These are phyloP conservation scores for Psix sp. DNA, from an alignment of 1,140 invertebrate genomes.

Conservation along the genomic window DNA sequence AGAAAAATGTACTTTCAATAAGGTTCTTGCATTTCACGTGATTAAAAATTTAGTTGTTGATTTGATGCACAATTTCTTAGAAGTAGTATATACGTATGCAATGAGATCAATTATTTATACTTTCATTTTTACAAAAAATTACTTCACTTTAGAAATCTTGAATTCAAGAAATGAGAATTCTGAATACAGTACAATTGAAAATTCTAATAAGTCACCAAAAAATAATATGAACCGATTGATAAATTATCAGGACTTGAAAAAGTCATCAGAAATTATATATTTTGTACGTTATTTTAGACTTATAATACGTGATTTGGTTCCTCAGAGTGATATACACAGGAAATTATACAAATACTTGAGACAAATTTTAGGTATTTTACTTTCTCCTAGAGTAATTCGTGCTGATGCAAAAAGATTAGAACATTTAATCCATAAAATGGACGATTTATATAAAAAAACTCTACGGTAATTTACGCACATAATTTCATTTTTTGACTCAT, in stretches of 20 bases:
- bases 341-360: constrained; percentile 12
- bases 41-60: constrained; percentile 6
- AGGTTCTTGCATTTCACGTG: neutral
- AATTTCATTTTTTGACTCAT: constrained; percentile 22
- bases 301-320: constrained; percentile 12
- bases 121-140: constrained; percentile 5
- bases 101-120: constrained; percentile 2
- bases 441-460: constrained; percentile 7
- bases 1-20: constrained; percentile 9
- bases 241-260: neutral
- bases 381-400: constrained; percentile 13
- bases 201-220: constrained; percentile 4
- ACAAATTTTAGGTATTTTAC: constrained; percentile 12
- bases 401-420: neutral
- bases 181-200: neutral
- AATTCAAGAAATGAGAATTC: constrained; percentile 1
- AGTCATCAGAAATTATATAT: constrained; percentile 15
- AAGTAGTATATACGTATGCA: constrained; percentile 6
- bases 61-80: constrained; percentile 9
- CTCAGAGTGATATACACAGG: constrained; percentile 4
- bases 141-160: neutral
- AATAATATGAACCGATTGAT: neutral
- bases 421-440: neutral
- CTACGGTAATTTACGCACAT: constrained; percentile 9
- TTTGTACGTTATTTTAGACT: constrained; percentile 16